Evolutionary conservation across 2,888 invertebrate species (phyloP).

Genomic region (Lysandra coridon): DNA sequence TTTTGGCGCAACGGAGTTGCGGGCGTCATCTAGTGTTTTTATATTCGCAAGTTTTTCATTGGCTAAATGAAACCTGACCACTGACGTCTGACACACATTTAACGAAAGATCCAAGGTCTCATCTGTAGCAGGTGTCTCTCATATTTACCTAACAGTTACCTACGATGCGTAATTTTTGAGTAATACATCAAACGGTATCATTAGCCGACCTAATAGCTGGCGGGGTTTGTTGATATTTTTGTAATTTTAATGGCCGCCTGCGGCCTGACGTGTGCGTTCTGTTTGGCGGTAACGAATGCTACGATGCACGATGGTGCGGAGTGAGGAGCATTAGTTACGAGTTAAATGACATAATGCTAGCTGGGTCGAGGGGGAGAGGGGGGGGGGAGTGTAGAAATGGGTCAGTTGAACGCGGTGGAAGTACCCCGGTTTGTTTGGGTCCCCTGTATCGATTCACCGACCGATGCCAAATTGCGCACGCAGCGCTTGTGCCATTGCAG

Average conservation of each 20-base stretch:
- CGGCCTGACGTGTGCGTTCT: neutral
- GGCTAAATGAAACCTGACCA: too few species aligned
- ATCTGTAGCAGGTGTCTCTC: neutral
- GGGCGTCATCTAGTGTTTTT: neutral
- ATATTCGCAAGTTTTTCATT: too few species aligned
- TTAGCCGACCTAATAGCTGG: neutral
- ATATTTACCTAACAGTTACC: neutral
- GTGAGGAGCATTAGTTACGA: slow-evolving; percentile 36
- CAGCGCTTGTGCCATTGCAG: slow-evolving; percentile 48
- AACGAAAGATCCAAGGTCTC: neutral
- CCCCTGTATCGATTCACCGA: slow-evolving; percentile 65
- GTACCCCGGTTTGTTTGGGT: slow-evolving; percentile 74
- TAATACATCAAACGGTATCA: neutral
- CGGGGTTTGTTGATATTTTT: slow-evolving; percentile 5
- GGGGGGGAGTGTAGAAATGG: slow-evolving; percentile 57
- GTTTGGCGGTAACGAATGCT: slow-evolving; percentile 11
- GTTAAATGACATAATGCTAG: slow-evolving; percentile 41
- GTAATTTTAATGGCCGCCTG: neutral
- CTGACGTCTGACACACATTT: too few species aligned
- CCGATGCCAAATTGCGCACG: slow-evolving; percentile 60
- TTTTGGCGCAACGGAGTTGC: too few species aligned
- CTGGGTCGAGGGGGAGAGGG: slow-evolving; percentile 45
- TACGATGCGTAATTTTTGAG: neutral
- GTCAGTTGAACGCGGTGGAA: slow-evolving; percentile 68
- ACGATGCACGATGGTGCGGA: slow-evolving; percentile 2